These are phyloP conservation scores for Elanus axillaris DNA, from an alignment of 2,113 vertebrate genomes.

Conservation along the genomic window DNA sequence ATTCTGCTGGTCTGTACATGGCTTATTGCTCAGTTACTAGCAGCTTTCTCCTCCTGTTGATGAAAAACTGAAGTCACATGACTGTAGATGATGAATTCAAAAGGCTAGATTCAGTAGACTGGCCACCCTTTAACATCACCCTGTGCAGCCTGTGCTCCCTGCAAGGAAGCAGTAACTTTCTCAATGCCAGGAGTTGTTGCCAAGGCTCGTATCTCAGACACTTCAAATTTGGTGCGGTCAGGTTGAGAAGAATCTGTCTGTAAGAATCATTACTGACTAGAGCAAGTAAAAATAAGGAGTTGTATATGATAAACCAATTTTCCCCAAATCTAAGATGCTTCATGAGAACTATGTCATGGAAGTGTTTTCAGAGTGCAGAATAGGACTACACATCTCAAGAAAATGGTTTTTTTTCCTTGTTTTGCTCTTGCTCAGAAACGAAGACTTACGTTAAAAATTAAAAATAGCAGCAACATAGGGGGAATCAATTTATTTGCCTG, in stretches of 20 bases:
- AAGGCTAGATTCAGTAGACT: background rate
- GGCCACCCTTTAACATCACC: background rate
- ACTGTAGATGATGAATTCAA: background rate
- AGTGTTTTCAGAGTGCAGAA: background rate
- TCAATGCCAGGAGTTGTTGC: background rate
- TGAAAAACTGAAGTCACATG: background rate
- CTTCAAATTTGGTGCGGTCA: background rate
- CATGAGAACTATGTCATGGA: background rate
- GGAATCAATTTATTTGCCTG: background rate
- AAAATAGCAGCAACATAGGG: background rate
- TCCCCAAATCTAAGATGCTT: background rate
- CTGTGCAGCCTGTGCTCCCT: background rate
- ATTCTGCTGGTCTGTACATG: background rate
- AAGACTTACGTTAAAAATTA: background rate
- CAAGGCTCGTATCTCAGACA: background rate
- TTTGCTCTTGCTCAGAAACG: background rate
- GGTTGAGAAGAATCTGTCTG: background rate
- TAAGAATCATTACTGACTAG: background rate
- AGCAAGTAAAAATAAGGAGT: background rate
- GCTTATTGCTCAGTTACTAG: background rate
- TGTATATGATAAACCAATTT: background rate
- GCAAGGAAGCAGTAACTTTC: background rate
- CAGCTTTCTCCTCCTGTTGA: background rate
- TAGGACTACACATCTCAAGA: background rate
- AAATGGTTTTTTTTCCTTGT: background rate